phyloP scores from a whole-genome alignment of 2,888 invertebrate genomes.

The Fissipunctia ypsillon region DNA sequence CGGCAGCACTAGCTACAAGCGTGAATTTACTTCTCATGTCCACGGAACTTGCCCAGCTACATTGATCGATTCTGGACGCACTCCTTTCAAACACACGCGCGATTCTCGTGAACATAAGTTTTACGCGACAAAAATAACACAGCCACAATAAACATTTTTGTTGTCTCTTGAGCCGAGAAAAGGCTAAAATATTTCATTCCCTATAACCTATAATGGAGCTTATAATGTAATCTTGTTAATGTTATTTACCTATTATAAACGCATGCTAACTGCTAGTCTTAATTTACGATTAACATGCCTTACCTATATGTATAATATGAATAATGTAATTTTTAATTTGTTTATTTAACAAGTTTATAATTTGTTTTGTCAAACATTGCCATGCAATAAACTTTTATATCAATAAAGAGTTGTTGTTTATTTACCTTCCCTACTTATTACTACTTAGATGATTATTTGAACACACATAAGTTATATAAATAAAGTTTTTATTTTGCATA shows the following conservation, averaged over 20 bases:
- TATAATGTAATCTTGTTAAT: conserved; percentile 69
- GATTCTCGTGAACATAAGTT: conserved; percentile 96
- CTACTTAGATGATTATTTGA: background rate
- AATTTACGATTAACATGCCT: conserved; percentile 79
- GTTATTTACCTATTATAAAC: conserved; percentile 67
- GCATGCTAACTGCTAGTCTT: conserved; percentile 84
- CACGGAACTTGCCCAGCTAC: conserved; percentile 95
- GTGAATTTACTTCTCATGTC: conserved; percentile 93
- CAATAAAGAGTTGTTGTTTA: conserved; percentile 64
- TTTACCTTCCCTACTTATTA: background rate
- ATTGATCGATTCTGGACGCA: conserved; percentile 93
- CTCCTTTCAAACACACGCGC: conserved; percentile 95
- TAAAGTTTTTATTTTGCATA: no score
- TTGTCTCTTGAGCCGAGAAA: conserved; percentile 42
- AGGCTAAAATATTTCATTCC: conserved; percentile 73
- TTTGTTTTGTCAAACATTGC: conserved; percentile 84
- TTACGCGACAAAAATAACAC: conserved; percentile 92
- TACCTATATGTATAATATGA: conserved; percentile 71
- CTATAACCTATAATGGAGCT: conserved; percentile 72
- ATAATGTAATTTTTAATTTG: conserved; percentile 70
- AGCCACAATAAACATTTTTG: conserved; percentile 68
- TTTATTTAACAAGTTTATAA: conserved; percentile 67
- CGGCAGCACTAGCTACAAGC: conserved; percentile 93
- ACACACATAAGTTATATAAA: no score
- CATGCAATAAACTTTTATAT: conserved; percentile 84